phyloP scores from a whole-genome alignment of 2,888 invertebrate genomes.

The Parnassius mnemosyne region DNA sequence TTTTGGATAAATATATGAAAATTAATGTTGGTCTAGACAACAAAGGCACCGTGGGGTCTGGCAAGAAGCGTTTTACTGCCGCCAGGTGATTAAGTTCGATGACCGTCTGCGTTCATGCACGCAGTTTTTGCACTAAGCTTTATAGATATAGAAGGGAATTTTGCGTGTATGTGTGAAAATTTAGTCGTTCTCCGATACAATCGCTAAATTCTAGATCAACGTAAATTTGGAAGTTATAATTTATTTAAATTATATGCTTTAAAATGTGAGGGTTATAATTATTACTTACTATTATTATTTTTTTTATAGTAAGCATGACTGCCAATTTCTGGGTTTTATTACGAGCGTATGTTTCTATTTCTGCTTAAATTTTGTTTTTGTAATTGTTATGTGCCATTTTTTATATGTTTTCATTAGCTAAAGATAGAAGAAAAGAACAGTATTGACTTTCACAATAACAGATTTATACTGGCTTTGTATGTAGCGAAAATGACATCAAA shows the following conservation, averaged over 20 bases:
- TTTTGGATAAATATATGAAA: conserved; percentile 17
- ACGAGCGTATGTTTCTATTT: no score
- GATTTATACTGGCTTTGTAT: no score
- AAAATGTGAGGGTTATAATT: background rate
- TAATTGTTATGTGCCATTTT: no score
- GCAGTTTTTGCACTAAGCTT: background rate
- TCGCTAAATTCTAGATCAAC: conserved; percentile 20
- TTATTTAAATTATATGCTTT: conserved; percentile 13
- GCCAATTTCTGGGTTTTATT: no score
- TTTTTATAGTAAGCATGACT: no score
- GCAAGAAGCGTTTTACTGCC: conserved; percentile 11
- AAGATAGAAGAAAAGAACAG: no score
- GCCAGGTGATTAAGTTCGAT: conserved; percentile 36
- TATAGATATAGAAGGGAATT: background rate
- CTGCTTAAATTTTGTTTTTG: no score
- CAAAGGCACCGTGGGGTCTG: conserved; percentile 21
- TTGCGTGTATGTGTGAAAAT: background rate
- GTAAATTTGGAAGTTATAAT: conserved; percentile 20
- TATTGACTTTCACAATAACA: no score
- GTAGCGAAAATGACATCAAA: no score
- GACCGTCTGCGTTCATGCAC: conserved; percentile 32
- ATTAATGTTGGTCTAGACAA: conserved; percentile 12
- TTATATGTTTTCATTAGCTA: no score
- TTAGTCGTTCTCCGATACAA: conserved; percentile 10
- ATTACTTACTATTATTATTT: no score